A percentile compares a stretch with the other conserved stretches of the same genome.
phyloP scores from a whole-genome alignment of 2,113 vertebrate genomes.

The Herpetotheres cachinnans region DNA sequence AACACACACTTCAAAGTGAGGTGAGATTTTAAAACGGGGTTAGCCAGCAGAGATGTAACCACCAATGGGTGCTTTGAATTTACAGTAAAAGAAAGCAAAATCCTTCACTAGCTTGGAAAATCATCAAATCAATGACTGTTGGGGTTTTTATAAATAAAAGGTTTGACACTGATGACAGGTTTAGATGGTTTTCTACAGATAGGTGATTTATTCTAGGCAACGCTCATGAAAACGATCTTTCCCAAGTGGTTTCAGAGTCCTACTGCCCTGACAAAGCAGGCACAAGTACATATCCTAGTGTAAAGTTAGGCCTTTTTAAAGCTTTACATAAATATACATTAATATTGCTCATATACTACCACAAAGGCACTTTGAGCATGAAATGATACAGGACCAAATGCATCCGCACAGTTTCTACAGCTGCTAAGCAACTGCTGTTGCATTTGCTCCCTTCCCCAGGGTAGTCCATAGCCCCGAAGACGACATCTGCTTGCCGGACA shows the following conservation, averaged over 20 bases:
- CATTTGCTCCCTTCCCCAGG: neutral
- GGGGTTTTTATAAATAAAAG: neutral
- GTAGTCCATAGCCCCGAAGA: neutral
- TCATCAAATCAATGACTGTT: neutral
- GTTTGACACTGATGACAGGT: neutral
- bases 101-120: neutral
- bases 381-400: neutral
- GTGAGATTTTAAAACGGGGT: neutral
- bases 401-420: neutral
- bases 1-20: neutral
- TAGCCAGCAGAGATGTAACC: neutral
- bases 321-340: neutral
- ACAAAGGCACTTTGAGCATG: neutral
- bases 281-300: no score
- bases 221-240: neutral
- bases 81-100: neutral
- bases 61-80: neutral
- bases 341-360: neutral
- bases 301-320: neutral
- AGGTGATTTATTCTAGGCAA: neutral
- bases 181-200: neutral
- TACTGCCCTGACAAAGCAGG: neutral
- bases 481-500: neutral
- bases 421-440: neutral
- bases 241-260: neutral